Evolutionary conservation across 2,888 invertebrate species (phyloP).

Genomic region (Habrosyne pyritoides): DNA sequence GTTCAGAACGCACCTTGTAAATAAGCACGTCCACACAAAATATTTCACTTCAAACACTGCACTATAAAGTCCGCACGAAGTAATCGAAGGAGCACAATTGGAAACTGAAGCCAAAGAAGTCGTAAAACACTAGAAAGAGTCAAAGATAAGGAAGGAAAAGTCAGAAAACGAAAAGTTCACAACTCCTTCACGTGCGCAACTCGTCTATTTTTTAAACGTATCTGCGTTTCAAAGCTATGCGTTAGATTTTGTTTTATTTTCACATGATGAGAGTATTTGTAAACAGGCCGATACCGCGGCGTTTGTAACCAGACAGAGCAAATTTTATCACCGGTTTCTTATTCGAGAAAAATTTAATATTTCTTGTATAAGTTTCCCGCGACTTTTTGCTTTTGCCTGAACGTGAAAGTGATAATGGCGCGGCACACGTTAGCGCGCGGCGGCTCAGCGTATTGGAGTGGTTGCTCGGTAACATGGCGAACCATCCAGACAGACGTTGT

Average conservation of each 20-base stretch:
- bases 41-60: constrained; percentile 33
- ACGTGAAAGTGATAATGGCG: constrained; percentile 67
- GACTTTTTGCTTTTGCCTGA: constrained; percentile 50
- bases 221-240: constrained; percentile 24
- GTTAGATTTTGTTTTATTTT: constrained; percentile 46
- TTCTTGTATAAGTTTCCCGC: constrained; percentile 59
- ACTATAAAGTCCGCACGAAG: constrained; percentile 31
- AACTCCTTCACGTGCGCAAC: constrained; percentile 28
- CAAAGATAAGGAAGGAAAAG: constrained; percentile 50
- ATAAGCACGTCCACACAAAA: constrained; percentile 22
- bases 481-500: constrained; percentile 9
- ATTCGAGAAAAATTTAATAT: constrained; percentile 49
- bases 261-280: constrained; percentile 62
- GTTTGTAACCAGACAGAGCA: constrained; percentile 36
- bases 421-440: constrained; percentile 67
- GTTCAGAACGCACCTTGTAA: constrained; percentile 31
- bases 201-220: constrained; percentile 35
- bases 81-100: constrained; percentile 22
- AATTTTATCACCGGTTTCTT: constrained; percentile 45
- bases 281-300: constrained; percentile 52
- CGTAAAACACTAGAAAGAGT: constrained; percentile 35
- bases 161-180: constrained; percentile 37
- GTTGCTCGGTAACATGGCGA: constrained; percentile 14
- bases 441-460: constrained; percentile 61
- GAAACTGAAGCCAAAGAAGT: constrained; percentile 25